A percentile compares a stretch with the other conserved stretches of the same genome.
phyloP scores from a whole-genome alignment of 1,140 invertebrate genomes.

The Piezodorus guildinii region DNA sequence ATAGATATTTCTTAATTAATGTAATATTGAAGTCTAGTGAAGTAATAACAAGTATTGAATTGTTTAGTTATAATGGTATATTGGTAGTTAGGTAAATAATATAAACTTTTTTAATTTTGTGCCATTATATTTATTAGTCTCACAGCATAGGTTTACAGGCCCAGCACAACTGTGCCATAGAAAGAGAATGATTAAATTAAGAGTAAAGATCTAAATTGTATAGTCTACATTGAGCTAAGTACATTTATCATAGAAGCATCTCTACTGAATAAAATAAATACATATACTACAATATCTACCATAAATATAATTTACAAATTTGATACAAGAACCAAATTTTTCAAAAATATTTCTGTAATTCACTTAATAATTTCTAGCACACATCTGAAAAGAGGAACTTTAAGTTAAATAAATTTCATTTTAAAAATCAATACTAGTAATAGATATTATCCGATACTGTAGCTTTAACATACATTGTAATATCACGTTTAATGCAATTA shows the following conservation, averaged over 20 bases:
- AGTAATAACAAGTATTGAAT: too few species aligned
- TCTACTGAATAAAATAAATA: conserved; percentile 13
- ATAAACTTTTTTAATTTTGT: not conserved
- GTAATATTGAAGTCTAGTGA: too few species aligned
- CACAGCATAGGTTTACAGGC: conserved; percentile 13
- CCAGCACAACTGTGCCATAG: conserved; percentile 4
- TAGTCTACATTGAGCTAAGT: conserved; percentile 9
- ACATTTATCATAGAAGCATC: conserved; percentile 12
- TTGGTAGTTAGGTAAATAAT: too few species aligned
- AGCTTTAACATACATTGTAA: conserved; percentile 5
- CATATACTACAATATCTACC: conserved; percentile 7
- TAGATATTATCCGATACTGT: not conserved
- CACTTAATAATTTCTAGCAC: not conserved
- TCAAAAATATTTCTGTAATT: conserved; percentile 1
- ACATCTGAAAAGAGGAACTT: conserved; percentile 7
- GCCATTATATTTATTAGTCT: conserved; percentile 16
- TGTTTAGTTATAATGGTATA: too few species aligned
- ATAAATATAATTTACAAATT: conserved; percentile 17
- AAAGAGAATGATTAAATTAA: conserved; percentile 11
- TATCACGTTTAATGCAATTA: conserved; percentile 5
- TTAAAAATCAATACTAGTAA: not conserved
- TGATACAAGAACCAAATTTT: not conserved
- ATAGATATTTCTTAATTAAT: too few species aligned
- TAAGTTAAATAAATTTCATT: conserved; percentile 12
- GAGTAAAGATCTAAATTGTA: not conserved